These are phyloP conservation scores for Dendrocopos noguchii DNA, from an alignment of 2,113 vertebrate genomes.

Conservation along the genomic window DNA sequence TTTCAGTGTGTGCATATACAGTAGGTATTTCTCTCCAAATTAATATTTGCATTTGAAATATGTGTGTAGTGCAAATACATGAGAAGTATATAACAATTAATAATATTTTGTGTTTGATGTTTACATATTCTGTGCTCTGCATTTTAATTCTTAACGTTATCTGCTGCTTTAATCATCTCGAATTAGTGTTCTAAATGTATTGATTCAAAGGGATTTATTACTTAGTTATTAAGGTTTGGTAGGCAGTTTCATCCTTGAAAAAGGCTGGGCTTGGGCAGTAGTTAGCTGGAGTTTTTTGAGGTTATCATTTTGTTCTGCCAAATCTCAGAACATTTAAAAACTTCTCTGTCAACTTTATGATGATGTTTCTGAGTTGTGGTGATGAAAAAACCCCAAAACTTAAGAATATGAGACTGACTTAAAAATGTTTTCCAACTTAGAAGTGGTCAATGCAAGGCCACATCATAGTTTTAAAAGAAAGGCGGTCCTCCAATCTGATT, in stretches of 20 bases:
- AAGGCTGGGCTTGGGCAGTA: neutral
- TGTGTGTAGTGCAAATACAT: constrained; percentile 55
- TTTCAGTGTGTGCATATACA: constrained; percentile 66
- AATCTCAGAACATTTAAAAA: neutral
- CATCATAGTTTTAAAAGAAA: neutral
- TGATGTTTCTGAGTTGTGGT: neutral
- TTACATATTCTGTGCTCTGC: constrained; percentile 52
- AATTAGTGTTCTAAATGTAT: constrained; percentile 38
- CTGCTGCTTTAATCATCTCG: constrained; percentile 34
- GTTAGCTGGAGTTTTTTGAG: neutral
- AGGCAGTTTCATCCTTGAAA: neutral
- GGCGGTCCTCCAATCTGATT: neutral
- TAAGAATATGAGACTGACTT: neutral
- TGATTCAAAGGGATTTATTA: constrained; percentile 44
- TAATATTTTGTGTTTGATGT: constrained; percentile 65
- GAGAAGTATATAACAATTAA: constrained; percentile 65
- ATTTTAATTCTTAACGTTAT: constrained; percentile 55
- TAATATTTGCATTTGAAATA: constrained; percentile 68
- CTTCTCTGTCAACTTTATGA: neutral
- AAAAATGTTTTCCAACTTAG: neutral
- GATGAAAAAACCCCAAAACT: neutral
- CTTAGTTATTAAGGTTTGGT: constrained; percentile 5
- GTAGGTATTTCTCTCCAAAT: constrained; percentile 60
- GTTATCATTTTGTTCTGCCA: neutral
- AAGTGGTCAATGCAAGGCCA: neutral